phyloP scores from a whole-genome alignment of 2,888 invertebrate genomes.

The Agrotis segetum region DNA sequence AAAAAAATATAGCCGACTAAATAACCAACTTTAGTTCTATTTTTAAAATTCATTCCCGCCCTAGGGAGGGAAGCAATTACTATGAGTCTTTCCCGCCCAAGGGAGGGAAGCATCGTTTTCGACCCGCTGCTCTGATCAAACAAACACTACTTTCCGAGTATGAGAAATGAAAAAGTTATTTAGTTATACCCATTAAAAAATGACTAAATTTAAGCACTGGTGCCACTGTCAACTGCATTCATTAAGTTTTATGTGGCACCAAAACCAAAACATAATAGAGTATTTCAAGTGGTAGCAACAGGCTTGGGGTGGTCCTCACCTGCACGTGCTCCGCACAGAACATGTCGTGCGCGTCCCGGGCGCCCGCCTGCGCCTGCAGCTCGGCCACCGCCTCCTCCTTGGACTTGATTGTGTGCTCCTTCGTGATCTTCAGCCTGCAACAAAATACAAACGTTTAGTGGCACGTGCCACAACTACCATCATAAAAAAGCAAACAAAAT shows the following conservation, averaged over 20 bases:
- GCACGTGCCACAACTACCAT: too few species aligned
- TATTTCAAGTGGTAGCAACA: background rate
- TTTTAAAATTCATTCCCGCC: too few species aligned
- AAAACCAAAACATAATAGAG: background rate
- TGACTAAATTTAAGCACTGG: background rate
- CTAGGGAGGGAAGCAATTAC: too few species aligned
- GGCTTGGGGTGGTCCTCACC: constrained; percentile 73
- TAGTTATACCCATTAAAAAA: background rate
- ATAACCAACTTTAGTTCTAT: too few species aligned
- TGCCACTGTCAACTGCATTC: background rate
- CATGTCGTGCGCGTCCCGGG: constrained; percentile 91
- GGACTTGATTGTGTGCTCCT: constrained; percentile 97
- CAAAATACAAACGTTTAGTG: background rate
- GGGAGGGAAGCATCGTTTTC: too few species aligned
- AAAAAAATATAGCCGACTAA: too few species aligned
- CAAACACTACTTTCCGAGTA: too few species aligned
- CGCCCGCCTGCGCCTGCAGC: constrained; percentile 86
- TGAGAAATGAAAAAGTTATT: too few species aligned
- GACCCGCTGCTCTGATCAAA: too few species aligned
- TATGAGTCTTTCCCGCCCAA: too few species aligned
- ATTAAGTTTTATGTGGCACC: background rate
- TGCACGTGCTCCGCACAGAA: constrained; percentile 94
- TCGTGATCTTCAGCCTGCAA: constrained; percentile 95
- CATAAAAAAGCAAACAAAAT: too few species aligned
- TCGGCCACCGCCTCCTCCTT: constrained; percentile 95